Conservation (phyloP, 2,797 vertebrate genomes). For the Lepus oiostolus region DNA sequence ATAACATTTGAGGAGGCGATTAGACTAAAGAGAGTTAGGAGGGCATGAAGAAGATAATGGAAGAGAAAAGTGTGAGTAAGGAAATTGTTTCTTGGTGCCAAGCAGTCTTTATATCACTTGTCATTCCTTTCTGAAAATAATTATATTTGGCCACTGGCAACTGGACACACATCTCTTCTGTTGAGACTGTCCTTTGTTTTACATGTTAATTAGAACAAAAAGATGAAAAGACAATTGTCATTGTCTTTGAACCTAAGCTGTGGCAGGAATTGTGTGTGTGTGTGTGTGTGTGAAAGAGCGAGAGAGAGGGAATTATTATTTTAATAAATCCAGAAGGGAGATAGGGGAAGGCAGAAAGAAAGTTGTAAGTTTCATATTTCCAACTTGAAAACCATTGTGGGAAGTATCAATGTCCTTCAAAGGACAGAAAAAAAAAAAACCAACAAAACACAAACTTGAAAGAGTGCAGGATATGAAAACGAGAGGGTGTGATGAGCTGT, state of each 20-base stretch:
- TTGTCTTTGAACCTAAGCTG: slow-evolving; percentile 3
- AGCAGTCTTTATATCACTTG: not conserved
- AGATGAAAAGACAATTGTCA: not conserved
- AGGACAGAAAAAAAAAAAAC: not conserved
- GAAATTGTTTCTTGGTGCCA: not conserved
- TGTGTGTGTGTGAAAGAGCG: not conserved
- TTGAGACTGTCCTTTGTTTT: not conserved
- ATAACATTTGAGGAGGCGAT: not conserved
- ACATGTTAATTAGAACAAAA: not conserved
- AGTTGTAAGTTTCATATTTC: slow-evolving; percentile 75
- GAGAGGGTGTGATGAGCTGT: slow-evolving; percentile 36
- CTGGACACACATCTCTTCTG: not conserved
- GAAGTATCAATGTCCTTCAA: slow-evolving; percentile 77
- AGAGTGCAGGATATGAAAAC: slow-evolving; percentile 72
- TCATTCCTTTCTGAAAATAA: slow-evolving; percentile 13
- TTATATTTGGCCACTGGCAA: not conserved
- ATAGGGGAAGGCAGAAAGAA: not conserved
- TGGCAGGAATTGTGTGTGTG: not conserved
- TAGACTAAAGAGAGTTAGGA: not conserved
- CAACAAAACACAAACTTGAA: slow-evolving; percentile 75
- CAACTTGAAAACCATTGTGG: slow-evolving; percentile 70
- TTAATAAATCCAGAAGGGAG: slow-evolving; percentile 68
- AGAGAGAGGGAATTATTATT: slow-evolving; percentile 18
- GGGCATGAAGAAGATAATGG: not conserved
- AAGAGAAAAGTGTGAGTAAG: slow-evolving; percentile 1